phyloP scores from a whole-genome alignment of 2,797 vertebrate genomes.

The Malurus splendens region DNA sequence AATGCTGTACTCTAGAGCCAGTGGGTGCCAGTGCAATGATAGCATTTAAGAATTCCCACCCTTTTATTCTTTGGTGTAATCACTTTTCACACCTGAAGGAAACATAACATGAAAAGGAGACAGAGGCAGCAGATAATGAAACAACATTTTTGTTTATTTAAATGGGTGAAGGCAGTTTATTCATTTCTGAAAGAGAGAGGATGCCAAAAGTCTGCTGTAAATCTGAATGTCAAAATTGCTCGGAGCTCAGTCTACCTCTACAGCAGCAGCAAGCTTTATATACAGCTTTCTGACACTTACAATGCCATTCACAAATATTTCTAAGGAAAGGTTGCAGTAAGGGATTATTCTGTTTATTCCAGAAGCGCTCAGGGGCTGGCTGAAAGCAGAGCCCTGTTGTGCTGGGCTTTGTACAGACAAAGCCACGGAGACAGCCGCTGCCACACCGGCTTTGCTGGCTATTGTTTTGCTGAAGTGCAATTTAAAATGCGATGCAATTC shows the following conservation, averaged over 20 bases:
- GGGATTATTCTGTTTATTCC: constrained; percentile 27
- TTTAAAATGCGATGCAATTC: constrained; percentile 13
- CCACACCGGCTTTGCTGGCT: not conserved
- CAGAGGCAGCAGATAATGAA: constrained; percentile 12
- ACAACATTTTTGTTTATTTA: constrained; percentile 36
- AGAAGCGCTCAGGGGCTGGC: constrained; percentile 6
- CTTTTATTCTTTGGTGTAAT: not conserved
- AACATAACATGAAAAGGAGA: not conserved
- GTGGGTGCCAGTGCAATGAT: not conserved
- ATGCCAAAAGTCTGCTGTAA: constrained; percentile 42
- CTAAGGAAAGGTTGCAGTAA: constrained; percentile 39
- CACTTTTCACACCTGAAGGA: constrained; percentile 21
- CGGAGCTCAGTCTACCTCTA: not conserved
- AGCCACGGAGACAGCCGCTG: not conserved
- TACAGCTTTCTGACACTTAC: constrained; percentile 14
- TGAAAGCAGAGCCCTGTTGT: constrained; percentile 15
- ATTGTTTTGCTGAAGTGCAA: constrained; percentile 37
- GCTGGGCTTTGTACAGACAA: not conserved
- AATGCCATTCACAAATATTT: constrained; percentile 46
- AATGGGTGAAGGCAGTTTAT: constrained; percentile 27
- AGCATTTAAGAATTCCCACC: not conserved
- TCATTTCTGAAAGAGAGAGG: constrained; percentile 34
- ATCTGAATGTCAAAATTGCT: constrained; percentile 49
- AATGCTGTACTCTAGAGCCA: not conserved
- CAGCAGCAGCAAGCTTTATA: not conserved